Evolutionary conservation across 1,140 invertebrate species (phyloP).

Genomic region (Nephila pilipes): DNA sequence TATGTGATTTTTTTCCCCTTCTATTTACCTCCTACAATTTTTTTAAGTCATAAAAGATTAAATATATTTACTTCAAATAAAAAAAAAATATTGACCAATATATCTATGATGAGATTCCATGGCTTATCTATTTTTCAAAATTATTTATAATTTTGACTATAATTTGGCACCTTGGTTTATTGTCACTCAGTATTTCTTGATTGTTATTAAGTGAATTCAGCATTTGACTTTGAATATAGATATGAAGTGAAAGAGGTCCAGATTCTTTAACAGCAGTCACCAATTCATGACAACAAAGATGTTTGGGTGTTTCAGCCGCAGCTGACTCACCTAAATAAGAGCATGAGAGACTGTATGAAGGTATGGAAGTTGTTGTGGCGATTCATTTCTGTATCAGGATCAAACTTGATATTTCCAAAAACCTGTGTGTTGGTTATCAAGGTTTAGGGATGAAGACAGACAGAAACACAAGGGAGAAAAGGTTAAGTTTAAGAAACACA

Average conservation of each 20-base stretch:
- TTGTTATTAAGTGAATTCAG: no score
- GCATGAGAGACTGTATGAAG: constrained; percentile 95
- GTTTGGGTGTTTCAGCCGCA: constrained; percentile 70
- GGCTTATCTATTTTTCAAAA: no score
- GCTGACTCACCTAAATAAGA: constrained; percentile 94
- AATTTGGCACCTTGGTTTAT: no score
- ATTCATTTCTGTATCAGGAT: constrained; percentile 93
- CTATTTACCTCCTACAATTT: no score
- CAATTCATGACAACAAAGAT: constrained; percentile 75
- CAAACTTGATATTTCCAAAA: constrained; percentile 95
- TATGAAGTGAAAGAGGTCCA: background rate
- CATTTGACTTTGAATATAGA: no score
- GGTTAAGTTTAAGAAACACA: constrained; percentile 60
- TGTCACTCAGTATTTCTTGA: no score
- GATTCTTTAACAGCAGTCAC: constrained; percentile 30
- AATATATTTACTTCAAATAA: no score
- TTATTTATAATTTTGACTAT: no score
- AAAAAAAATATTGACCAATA: no score
- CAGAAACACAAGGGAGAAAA: constrained; percentile 71
- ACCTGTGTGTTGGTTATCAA: constrained; percentile 84
- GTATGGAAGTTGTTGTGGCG: constrained; percentile 98
- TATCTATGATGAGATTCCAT: no score
- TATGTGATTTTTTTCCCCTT: no score
- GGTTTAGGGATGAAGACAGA: constrained; percentile 69
- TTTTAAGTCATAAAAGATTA: no score